Base-by-base conservation (phyloP, 2,113 vertebrate species). In the Furnarius figulus region DNA sequence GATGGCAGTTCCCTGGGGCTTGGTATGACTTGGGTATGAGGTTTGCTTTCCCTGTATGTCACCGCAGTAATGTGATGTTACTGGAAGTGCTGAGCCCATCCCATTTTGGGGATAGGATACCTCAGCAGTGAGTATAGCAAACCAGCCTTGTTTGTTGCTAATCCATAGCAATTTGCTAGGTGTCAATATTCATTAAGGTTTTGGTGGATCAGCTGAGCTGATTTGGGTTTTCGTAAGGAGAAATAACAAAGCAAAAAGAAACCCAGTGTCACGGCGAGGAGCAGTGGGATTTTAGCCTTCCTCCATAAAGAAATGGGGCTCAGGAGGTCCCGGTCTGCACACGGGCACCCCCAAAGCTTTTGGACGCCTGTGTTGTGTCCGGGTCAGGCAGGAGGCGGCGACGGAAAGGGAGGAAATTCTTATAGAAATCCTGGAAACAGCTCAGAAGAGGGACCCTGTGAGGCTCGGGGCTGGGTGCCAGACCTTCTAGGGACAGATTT, bases 231-330 rank as follows among this genome's bases (percentile, higher is more conserved):
- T 35, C 15, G 2, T 25, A 35, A 58, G 35, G 27, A 90, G 19
- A 81, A 84, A 40, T 27, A 27, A 37, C 10, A 66, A 85, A 85
- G 8, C 33, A 68, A 70, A 49, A 71, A 74, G n/a, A 65, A 79
- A 70, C 52, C 12, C 44, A 22, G 27, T 0, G 1, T 15, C 9
- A 5, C 33, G 5, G 50, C 0, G 0, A 42, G 52, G 55, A 50
- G 33, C 1, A 3, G 9, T 12, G 39, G 14, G 21, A 2, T 46
- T 74, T 83, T 25, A 84, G 27, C 39, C 20, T 81, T 83, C 5
- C 13, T 18, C 52, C 8, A 0, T 39, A 33, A 65, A 44, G n/a
- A 35, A 79, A 47, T 0, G 1, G 23, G 44, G n/a, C 4, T 79
- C 37, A 14, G 39, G 66, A 63, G 14, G 47, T 39, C 27, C 24